Conservation (phyloP, 2,113 vertebrate species). For the Coptodon rendalli region DNA sequence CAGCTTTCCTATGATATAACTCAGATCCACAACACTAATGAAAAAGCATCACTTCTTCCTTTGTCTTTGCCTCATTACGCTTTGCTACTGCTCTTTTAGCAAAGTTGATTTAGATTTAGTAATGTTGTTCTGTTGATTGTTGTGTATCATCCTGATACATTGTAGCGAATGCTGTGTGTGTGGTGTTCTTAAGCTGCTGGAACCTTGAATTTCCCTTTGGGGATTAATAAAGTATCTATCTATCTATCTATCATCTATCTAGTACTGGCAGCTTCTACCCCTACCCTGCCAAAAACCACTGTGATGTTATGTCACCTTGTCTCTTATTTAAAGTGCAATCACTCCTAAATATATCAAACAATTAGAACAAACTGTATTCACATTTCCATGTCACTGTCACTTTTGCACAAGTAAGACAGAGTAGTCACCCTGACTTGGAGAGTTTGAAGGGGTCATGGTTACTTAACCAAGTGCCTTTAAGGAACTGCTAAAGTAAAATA, state of each 20-base stretch:
- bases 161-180: too few relatives aligned
- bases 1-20: not conserved
- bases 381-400: not conserved
- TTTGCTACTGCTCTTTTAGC: too few relatives aligned
- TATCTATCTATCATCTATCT: too few relatives aligned
- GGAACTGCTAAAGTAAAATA: not conserved
- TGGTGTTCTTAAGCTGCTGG: too few relatives aligned
- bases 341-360: not conserved
- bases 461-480: not conserved
- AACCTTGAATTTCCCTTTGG: too few relatives aligned
- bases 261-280: not conserved
- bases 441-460: not conserved
- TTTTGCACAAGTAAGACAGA: not conserved
- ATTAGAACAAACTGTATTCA: not conserved
- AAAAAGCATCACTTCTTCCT: not conserved
- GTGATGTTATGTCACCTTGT: not conserved
- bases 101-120: too few relatives aligned
- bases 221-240: too few relatives aligned
- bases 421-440: not conserved
- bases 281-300: conserved; percentile 6
- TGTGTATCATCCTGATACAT: too few relatives aligned
- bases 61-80: not conserved
- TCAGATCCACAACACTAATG: not conserved
- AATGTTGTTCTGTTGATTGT: too few relatives aligned
- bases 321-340: not conserved